Evolutionary conservation across 2,113 vertebrate species (phyloP), one percentile per base, ranked within the genome.

Genomic region (Oryzias melastigma): DNA sequence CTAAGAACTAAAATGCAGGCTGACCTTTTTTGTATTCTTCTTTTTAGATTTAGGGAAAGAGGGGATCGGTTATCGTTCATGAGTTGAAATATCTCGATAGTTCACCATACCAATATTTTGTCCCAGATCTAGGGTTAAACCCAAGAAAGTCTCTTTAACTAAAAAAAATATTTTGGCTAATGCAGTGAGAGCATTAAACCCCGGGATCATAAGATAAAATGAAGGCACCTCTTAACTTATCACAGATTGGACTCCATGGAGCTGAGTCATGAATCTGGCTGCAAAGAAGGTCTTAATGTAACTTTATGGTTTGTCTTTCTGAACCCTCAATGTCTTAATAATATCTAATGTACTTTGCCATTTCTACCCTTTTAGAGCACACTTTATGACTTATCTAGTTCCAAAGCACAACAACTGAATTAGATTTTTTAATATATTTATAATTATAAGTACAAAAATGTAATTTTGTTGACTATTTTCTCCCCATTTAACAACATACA

Each of bases 201-300:
- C 50, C 45, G 58, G 67, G 50, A 42, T 35, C 44, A 44, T 47
- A 18, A 54, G 54, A 67, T 70, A 43, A 49, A 63, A 44, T 49
- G 27, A 71, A 65, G 73, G 50, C 74, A 53, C 59, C 52, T 58
- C 56, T 82, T 65, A 49, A 68, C 62, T 78, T 80, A 70, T 71
- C 67, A 71, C 0, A 8, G 63, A 35, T 61, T 54, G 58, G 63
- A 79, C 49, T 47, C 24, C 25, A 69, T 58, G 52, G 18, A 53
- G 62, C 62, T 85, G 81, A 88, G 75, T 85, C 79, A 79, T 68
- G 73, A 58, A 51, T 71, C 67, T 56, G 54, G 69, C 70, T 73
- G n/a, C 57, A 75, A 75, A 78, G 62, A 41, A 72, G 68, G 55
- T 65, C 74, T 86, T 84, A 85, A 86, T 84, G 80, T 77, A 82